Evolutionary conservation across 2,888 invertebrate species (phyloP).

Genomic region (Pollenia amentaria): DNA sequence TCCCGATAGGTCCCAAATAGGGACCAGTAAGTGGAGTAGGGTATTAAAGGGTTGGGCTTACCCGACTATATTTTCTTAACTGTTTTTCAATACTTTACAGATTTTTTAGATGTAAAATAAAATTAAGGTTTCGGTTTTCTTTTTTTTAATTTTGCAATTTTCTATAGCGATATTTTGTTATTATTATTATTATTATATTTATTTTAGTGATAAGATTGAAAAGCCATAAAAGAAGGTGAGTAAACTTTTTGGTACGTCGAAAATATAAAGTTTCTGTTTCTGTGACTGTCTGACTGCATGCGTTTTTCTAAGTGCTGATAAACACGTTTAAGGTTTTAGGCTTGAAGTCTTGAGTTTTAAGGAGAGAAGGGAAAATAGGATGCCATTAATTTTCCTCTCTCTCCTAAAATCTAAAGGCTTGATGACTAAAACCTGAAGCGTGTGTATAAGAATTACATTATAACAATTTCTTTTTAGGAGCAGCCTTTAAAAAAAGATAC

Average conservation of each 20-base stretch:
- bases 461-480: too few species aligned
- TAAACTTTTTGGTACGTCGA: slow-evolving; percentile 54
- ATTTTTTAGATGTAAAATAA: slow-evolving; percentile 19
- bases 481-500: too few species aligned
- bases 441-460: too few species aligned
- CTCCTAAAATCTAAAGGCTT: too few species aligned
- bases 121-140: slow-evolving; percentile 38
- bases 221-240: slow-evolving; percentile 60
- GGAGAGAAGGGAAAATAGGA: too few species aligned
- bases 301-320: neutral
- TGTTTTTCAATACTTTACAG: slow-evolving; percentile 11
- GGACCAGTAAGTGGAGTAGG: too few species aligned
- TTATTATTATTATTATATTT: slow-evolving; percentile 43
- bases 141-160: slow-evolving; percentile 60
- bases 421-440: too few species aligned
- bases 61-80: neutral
- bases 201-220: slow-evolving; percentile 65
- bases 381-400: too few species aligned
- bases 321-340: neutral
- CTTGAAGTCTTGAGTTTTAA: neutral
- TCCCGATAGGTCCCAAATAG: too few species aligned
- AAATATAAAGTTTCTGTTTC: neutral
- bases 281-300: neutral
- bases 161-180: slow-evolving; percentile 31
- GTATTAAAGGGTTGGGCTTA: too few species aligned